Base-by-base conservation (phyloP, 2,888 invertebrate species). In the Drosophila subquinaria region DNA sequence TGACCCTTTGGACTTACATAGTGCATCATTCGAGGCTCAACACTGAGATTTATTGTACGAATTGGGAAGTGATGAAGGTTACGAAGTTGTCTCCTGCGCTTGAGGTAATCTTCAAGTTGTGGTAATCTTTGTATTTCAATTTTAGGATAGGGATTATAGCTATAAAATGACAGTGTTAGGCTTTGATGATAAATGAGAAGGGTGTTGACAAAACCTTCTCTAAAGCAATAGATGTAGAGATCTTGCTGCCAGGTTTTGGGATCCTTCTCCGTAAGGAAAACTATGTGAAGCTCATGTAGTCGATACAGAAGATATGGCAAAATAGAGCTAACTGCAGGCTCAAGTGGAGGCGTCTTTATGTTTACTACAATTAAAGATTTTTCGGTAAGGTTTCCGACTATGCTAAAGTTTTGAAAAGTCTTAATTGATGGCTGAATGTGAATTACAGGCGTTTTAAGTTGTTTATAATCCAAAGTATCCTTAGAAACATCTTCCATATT, bases 131-230 rank as follows among this genome's bases (percentile, higher is more conserved):
- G 8, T 1, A 36, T 6, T n/a, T 38, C 40, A 8, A 73, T 40
- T 2, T 10, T 15, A 1, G 86, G 82, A 52, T 82, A 82, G 0
- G 86, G 86, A 23, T 56, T 27, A 55, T 83, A 86, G 50, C 76
- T 86, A 42, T 53, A 60, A 4, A 81, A 27, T 0, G 36, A 2
- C 10, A 65, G 4, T 1, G 4, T 57, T 4, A 9, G 36, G 8
- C 43, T n/a, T 2, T 48, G 13, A 23, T 57, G 10, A 15, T 73
- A n/a, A 3, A 83, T 43, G 0, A 86, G 59, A 11, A 83, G 11
- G 0, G 56, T 69, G 61, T 83, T 81, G 3, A 83, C 59, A 11
- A 83, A 79, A 0, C 82, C 87, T 8, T 68, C 20, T 2, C 27
- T n/a, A n/a, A 73, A 83, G 47, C 82, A 81, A 40, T 56, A 76